Percentiles rank a stretch among this genome's conserved stretches.
Evolutionary conservation across 2,113 vertebrate species (phyloP).

Genomic region (Stomatorhinus ivindoensis): DNA sequence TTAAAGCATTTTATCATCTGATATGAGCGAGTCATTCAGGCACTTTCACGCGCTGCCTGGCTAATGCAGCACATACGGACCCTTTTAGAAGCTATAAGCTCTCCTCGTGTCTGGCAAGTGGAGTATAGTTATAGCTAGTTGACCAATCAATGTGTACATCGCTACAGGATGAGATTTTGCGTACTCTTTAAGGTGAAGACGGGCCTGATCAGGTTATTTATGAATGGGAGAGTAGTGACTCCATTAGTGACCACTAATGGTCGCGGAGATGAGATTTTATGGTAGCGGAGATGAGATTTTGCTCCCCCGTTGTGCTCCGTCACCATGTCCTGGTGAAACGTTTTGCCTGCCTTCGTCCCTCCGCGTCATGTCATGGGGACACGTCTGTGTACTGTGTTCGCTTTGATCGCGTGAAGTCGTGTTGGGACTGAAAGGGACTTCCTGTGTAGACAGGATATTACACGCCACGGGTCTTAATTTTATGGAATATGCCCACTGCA

Average conservation of each 20-base stretch:
- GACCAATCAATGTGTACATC: neutral
- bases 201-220: neutral
- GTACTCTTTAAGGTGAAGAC: neutral
- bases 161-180: neutral
- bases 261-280: neutral
- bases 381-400: neutral
- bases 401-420: neutral
- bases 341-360: neutral
- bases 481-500: neutral
- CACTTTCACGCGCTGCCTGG: neutral
- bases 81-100: neutral
- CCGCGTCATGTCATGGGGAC: neutral
- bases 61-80: neutral
- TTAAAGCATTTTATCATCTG: slow-evolving; percentile 5
- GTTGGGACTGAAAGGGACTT: neutral
- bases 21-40: neutral
- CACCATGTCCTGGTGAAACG: neutral
- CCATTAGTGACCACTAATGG: neutral
- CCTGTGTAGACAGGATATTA: neutral
- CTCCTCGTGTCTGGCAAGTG: neutral
- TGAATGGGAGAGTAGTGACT: neutral
- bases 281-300: neutral
- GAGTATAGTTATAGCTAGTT: neutral
- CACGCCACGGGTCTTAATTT: neutral
- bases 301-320: neutral